Evolutionary conservation across 2,113 vertebrate genomes (phyloP).

Genomic region (Trochalopteron elliotii): DNA sequence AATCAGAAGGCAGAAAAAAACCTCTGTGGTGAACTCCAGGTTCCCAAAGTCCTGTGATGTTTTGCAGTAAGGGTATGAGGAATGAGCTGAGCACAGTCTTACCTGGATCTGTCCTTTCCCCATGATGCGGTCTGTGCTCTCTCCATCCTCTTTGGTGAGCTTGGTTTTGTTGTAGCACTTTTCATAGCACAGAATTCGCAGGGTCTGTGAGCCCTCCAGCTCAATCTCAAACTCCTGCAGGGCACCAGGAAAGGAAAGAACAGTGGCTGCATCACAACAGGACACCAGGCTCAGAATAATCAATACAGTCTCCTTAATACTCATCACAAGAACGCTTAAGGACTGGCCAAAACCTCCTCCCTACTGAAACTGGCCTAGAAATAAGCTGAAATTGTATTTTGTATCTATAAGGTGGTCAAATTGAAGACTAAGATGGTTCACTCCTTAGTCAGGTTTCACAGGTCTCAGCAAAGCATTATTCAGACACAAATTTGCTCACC

Average conservation of each 20-base stretch:
- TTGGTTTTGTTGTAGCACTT: slow-evolving; percentile 89
- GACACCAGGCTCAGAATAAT: background rate
- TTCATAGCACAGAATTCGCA: slow-evolving; percentile 91
- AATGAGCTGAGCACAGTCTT: background rate
- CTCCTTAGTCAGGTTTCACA: background rate
- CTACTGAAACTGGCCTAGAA: background rate
- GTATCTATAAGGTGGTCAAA: background rate
- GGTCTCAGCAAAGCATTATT: background rate
- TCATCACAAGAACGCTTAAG: background rate
- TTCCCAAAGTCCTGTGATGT: background rate
- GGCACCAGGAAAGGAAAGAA: background rate
- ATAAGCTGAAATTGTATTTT: background rate
- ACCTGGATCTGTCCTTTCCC: slow-evolving; percentile 94
- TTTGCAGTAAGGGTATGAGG: background rate
- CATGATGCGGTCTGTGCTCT: slow-evolving; percentile 85
- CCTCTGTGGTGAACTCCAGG: background rate
- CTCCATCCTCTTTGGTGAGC: slow-evolving; percentile 87
- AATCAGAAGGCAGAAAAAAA: background rate
- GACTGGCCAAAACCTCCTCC: background rate
- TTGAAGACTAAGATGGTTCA: background rate
- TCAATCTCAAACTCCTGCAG: slow-evolving; percentile 96
- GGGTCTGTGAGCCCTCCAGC: slow-evolving; percentile 91
- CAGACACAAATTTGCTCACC: background rate
- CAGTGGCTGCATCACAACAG: background rate
- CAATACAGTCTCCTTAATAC: background rate